Evolutionary conservation across 2,888 invertebrate species (phyloP), one percentile per base, ranked within the genome.

Genomic region (Drosophila merina): DNA sequence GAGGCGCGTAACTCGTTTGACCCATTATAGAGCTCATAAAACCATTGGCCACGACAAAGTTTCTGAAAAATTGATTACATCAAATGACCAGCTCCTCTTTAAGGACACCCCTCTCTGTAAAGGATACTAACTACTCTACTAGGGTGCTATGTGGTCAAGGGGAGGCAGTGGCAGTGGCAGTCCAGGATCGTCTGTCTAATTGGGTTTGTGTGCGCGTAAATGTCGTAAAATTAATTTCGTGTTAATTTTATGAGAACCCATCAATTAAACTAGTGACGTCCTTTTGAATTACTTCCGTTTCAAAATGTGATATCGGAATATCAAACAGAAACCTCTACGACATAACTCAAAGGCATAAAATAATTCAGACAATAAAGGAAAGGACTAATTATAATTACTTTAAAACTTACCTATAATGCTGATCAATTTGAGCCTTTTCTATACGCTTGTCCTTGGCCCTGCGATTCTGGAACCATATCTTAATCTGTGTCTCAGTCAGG

Each of bases 361-460:
- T 10, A 33, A 33, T 3, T 10, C 14, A 40, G 40, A 20, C 20
- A 20, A 20, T 20, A 20, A 20, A 20, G 20, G 20, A 20, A 20
- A 20, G 20, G 20, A 1, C 20, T 20, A 20, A 20, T 20, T 2
- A 20, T 20, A 20, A 20, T 20, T 20, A 20, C 20, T 20, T 20
- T 20, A 20, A 20, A 20, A 20, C 69, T 54, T 92, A 97, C 98
- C 98, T 95, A 91, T 97, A 97, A 86, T 98, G 98, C 89, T 98
- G 98, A 92, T 98, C 98, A 72, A 98, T 93, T 81, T 98, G 97
- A 0, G 98, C 98, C 89, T 98, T 98, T 90, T 98, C 98, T 76
- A 98, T 97, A 74, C 98, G 93, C 92, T 98, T 98, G 91, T 98
- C 98, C 92, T 98, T 98, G 26, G 98, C 98, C 78, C 98, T 93